Percentiles rank a stretch among this genome's conserved stretches.
phyloP scores from a whole-genome alignment of 2,888 invertebrate genomes.

The Ochropleura plecta region DNA sequence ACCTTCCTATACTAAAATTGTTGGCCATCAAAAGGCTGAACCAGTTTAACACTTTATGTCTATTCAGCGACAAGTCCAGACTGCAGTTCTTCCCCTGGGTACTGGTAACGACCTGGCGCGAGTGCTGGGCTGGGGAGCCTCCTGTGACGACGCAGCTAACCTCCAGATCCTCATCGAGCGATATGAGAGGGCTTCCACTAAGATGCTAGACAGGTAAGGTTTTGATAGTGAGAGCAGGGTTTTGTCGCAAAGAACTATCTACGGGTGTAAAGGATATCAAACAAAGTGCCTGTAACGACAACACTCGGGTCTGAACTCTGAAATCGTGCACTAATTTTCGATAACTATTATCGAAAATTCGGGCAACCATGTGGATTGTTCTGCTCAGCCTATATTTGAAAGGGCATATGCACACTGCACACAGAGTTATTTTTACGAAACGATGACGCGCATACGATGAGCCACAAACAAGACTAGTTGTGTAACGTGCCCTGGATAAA shows the following conservation, averaged over 20 bases:
- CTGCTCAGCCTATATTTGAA: too few species aligned
- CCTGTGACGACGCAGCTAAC: constrained; percentile 98
- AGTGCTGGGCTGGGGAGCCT: constrained; percentile 98
- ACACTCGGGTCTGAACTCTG: too few species aligned
- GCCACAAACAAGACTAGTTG: too few species aligned
- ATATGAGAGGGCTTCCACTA: constrained; percentile 98
- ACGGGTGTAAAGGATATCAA: too few species aligned
- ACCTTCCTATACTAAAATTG: background rate
- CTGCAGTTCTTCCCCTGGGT: constrained; percentile 98
- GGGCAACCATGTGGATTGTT: too few species aligned
- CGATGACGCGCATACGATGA: background rate
- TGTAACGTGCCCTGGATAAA: background rate
- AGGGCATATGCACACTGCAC: background rate
- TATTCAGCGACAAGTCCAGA: constrained; percentile 96
- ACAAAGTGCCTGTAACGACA: too few species aligned
- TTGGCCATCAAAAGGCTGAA: background rate
- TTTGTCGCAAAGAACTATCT: background rate
- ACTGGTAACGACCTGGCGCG: constrained; percentile 99
- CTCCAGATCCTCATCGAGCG: constrained; percentile 97
- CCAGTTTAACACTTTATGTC: constrained; percentile 2
- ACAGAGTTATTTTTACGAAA: background rate
- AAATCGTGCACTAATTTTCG: too few species aligned
- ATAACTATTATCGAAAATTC: too few species aligned
- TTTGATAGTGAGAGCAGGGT: background rate
- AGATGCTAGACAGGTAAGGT: constrained; percentile 97